Conservation (phyloP, 2,113 vertebrate genomes). For the Macrotis lagotis region DNA sequence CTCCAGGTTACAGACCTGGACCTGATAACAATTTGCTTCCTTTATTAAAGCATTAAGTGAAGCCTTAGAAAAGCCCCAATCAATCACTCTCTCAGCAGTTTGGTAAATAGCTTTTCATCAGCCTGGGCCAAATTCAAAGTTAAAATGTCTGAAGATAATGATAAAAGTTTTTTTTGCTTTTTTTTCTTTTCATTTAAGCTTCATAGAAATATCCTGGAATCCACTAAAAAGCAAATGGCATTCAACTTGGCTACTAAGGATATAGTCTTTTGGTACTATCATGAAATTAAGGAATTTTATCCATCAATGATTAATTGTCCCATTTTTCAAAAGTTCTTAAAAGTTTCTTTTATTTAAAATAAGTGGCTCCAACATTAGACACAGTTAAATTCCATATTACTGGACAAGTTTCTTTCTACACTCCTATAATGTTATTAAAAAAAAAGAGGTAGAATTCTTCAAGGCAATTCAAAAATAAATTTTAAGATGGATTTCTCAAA, state of each 20-base stretch:
- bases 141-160: neutral
- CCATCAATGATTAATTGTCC: neutral
- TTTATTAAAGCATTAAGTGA: neutral
- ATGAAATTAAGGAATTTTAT: neutral
- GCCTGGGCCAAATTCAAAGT: neutral
- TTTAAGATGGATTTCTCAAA: neutral
- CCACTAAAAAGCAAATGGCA: neutral
- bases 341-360: conserved; percentile 8
- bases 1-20: neutral
- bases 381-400: neutral
- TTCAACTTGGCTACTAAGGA: neutral
- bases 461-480: neutral
- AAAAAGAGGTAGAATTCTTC: neutral
- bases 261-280: neutral
- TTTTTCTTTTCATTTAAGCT: neutral
- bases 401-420: conserved; percentile 2
- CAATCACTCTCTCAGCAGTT: neutral
- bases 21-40: neutral
- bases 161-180: conserved; percentile 23
- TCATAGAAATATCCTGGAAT: neutral
- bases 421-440: neutral
- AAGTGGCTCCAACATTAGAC: neutral
- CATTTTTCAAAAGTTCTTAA: conserved; percentile 7
- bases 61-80: neutral
- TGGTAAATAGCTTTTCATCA: neutral